Evolutionary conservation across 2,113 vertebrate species (phyloP), one percentile per base, ranked within the genome.

Genomic region (Dasypus novemcinctus): DNA sequence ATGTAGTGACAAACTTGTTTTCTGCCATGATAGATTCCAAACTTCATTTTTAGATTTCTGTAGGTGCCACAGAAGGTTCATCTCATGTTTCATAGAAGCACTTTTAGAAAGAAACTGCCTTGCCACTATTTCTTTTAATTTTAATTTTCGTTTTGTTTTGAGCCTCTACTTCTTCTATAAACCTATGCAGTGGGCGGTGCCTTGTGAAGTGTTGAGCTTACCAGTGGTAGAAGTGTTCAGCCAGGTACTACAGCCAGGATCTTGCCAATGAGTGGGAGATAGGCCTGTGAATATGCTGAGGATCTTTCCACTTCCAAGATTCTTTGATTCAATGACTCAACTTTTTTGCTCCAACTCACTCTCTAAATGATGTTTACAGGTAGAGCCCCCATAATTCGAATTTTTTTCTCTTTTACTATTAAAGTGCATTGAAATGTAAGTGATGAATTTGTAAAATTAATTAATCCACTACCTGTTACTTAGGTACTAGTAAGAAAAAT

Each of bases 21-120:
- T 90, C 88, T 95, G 49, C 88, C 87, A 96, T 57, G 75, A 38
- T 89, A 69, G 88, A 94, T 66, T 93, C 75, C 59, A 82, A 59
- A 69, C 52, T 93, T 63, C 31, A 87, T 63, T 90, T 96, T 97
- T 92, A 96, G 95, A 90, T 92, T 96, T 94, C 95, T 14, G 33
- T 94, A 95, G 79, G 88, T 94, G 59, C 85, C 74, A 25, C 27
- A 75, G 64, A 71, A 90, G 23, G 31, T 82, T 86, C 11, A 1
- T 74, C 66, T 79, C 68, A 87, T 59, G 29, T 66, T 86, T 88
- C 25, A 68, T 63, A 86, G 59, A 91, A 64, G 14, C 12, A 94
- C 20, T 17, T 4, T 59, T 64, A 74, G 41, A 90, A 76, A 64
- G 76, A 36, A 79, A 15, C 20, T 80, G 23, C 23, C n/a, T 84